Evolutionary conservation across 2,113 vertebrate genomes (phyloP), one percentile per base, ranked within the genome.

Genomic region (Cromileptes altivelis): DNA sequence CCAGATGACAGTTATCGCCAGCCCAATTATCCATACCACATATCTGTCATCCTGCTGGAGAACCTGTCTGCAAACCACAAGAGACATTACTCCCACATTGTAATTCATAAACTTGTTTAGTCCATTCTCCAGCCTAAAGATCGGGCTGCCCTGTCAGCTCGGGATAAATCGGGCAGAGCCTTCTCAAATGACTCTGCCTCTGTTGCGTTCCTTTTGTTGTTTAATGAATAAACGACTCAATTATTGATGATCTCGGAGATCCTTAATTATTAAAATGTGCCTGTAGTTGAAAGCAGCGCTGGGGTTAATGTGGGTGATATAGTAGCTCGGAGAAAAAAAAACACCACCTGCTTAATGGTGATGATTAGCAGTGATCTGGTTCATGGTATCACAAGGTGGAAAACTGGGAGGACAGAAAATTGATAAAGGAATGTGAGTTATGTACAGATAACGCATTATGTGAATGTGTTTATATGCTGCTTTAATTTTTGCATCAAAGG

Each of bases 241-340:
- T 95, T 93, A 95, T 95, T 89, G 83, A 95, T 93, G 85, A 90
- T 70, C 69, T 82, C 68, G 1, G 85, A 76, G 70, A 86, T 76
- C 67, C 84, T 94, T 88, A 83, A 93, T 94, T 92, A 94, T 95
- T 95, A 49, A 95, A 93, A 92, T 85, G 63, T 79, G 82, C 86
- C 89, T 86, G 78, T 85, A 89, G 75, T 85, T 84, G 82, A 90
- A 89, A 93, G 87, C 83, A 65, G 84, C 25, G 25, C 52, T 52
- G 81, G 83, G 86, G 83, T 90, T 91, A 93, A 91, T 92, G 85
- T 23, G 40, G 84, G 71, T 91, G 82, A 93, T 80, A 67, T 65
- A 83, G 88, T 71, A 56, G 84, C 64, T 73, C 61, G 50, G 55
- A 83, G 25, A 18, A 69, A 67, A 57, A 60, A 61, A 70, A 63